These are phyloP conservation scores for Choristoneura fumiferana DNA, from an alignment of 1,140 invertebrate species.

Conservation along the genomic window DNA sequence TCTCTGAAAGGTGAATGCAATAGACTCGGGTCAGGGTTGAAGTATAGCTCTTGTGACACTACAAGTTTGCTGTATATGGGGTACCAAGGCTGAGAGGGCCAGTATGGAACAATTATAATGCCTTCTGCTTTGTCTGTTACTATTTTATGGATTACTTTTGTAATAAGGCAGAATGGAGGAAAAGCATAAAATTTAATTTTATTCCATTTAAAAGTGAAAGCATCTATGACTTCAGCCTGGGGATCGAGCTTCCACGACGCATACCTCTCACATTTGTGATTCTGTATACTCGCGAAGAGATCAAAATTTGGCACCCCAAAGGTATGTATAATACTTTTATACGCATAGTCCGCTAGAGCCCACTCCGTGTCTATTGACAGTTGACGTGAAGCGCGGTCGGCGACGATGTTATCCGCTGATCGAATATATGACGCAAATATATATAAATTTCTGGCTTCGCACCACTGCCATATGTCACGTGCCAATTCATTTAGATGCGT, in stretches of 20 bases:
- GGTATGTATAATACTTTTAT: not conserved
- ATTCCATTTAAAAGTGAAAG: slow-evolving; percentile 24
- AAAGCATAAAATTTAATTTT: slow-evolving; percentile 29
- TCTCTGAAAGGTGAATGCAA: slow-evolving; percentile 29
- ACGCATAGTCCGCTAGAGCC: not conserved
- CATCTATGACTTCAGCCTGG: slow-evolving; percentile 20
- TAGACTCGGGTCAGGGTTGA: slow-evolving; percentile 19
- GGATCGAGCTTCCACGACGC: slow-evolving; percentile 29
- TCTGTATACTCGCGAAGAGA: slow-evolving; percentile 1
- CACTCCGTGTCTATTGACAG: not conserved
- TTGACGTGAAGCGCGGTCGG: slow-evolving; percentile 6
- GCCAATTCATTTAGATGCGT: slow-evolving; percentile 16
- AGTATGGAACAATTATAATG: slow-evolving; percentile 36
- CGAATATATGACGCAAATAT: slow-evolving; percentile 14
- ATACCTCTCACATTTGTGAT: slow-evolving; percentile 24
- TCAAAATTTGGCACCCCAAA: slow-evolving; percentile 1
- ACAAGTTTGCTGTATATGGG: slow-evolving; percentile 31
- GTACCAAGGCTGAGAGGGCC: slow-evolving; percentile 40
- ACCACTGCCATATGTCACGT: slow-evolving; percentile 9
- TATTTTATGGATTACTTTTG: too few relatives aligned
- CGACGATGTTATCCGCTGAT: slow-evolving; percentile 10
- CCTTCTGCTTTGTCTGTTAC: slow-evolving; percentile 32
- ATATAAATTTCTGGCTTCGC: slow-evolving; percentile 7
- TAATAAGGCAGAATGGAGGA: slow-evolving; percentile 36
- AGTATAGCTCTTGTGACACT: slow-evolving; percentile 18